phyloP scores from a whole-genome alignment of 2,113 vertebrate species.

The Oncorhynchus keta region DNA sequence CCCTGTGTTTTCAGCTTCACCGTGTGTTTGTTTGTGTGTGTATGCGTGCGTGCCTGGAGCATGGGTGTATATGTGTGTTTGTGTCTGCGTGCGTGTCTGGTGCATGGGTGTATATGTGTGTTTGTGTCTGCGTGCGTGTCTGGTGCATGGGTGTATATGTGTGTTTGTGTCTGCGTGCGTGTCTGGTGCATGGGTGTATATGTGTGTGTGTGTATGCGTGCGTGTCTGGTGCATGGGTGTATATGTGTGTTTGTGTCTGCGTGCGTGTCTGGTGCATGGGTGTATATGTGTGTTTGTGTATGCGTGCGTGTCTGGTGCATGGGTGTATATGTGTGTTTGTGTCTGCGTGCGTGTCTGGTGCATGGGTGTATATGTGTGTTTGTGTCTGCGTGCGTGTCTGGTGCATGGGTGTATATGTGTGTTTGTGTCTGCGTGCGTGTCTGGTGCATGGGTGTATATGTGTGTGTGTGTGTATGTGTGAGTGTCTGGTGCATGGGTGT shows the following conservation, averaged over 20 bases:
- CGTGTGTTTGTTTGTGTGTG: not conserved
- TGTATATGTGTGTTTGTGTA: too few relatives aligned
- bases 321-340: too few relatives aligned
- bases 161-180: not conserved
- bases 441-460: too few relatives aligned
- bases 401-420: too few relatives aligned
- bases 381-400: not conserved
- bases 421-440: not conserved
- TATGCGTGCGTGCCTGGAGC: conserved; percentile 8
- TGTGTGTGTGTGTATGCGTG: not conserved
- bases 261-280: not conserved
- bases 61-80: conserved; percentile 2
- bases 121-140: conserved; percentile 6
- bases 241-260: not conserved
- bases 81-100: conserved; percentile 9
- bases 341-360: not conserved
- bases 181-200: not conserved
- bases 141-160: too few relatives aligned
- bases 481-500: conserved; percentile 6
- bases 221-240: conserved; percentile 1
- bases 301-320: conserved; percentile 6
- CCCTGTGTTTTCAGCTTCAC: conserved; percentile 22
- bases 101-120: too few relatives aligned
- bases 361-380: too few relatives aligned
- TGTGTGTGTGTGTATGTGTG: not conserved